These are phyloP conservation scores for Thymelicus lineola DNA, from an alignment of 2,888 invertebrate species.

Conservation along the genomic window DNA sequence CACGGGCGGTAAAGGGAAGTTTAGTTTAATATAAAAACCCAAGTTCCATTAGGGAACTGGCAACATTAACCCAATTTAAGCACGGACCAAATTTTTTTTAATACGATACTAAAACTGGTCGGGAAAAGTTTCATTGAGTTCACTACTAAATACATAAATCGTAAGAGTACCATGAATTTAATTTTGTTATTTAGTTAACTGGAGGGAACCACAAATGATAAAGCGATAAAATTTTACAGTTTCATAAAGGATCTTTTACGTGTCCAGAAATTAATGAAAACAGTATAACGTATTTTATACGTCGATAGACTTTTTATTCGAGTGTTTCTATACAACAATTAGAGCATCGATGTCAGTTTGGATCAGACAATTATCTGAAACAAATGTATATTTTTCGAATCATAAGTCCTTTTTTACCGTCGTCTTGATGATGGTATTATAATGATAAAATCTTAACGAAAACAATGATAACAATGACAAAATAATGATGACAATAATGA, in stretches of 20 bases:
- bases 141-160: not conserved
- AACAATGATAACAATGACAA: too few relatives aligned
- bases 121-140: constrained; percentile 2
- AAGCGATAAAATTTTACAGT: not conserved
- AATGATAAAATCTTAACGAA: too few relatives aligned
- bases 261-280: too few relatives aligned
- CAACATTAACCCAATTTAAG: constrained; percentile 2
- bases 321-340: too few relatives aligned
- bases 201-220: not conserved
- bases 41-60: not conserved
- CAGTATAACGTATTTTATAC: too few relatives aligned
- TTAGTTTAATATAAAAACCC: not conserved
- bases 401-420: too few relatives aligned
- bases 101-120: not conserved
- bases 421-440: too few relatives aligned
- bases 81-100: constrained; percentile 8
- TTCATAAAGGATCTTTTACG: not conserved
- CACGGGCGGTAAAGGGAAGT: not conserved
- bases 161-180: constrained; percentile 1
- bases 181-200: not conserved
- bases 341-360: too few relatives aligned
- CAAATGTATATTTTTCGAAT: too few relatives aligned
- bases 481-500: too few relatives aligned
- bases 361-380: too few relatives aligned
- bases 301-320: too few relatives aligned